Evolutionary conservation across 2,888 invertebrate genomes (phyloP), one percentile per base, ranked within the genome.

Genomic region (Callinectes sapidus): DNA sequence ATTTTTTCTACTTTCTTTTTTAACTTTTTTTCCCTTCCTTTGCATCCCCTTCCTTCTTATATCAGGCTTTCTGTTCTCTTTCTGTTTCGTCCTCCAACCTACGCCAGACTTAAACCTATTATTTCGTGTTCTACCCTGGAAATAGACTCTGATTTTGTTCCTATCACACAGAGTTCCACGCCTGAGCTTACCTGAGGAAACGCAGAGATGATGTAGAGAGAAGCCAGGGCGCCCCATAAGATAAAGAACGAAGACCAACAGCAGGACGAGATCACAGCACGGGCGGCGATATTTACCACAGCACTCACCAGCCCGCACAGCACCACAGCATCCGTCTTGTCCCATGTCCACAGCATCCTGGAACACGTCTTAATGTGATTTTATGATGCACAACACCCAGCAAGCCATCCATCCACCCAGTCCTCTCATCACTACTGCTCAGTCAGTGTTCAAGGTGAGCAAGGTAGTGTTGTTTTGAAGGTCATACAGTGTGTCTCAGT

Each of bases 311-410:
- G 13, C 18, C 87, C 87, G 42, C 87, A 87, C 2, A 1, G 5
- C 87, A 87, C 18, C 87, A 87, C 87, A 35, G 87, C 87, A 8
- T 87, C 87, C 23, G 39, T 87, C 87, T 87, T 87, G 42, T 87
- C 87, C 87, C 87, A 87, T 48, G 87, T 87, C 87, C 87, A 87
- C 48, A 39, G 35, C 87, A 87, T 87, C 18, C 61, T 61, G 61
- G 23, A 23, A 61, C 18, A 23, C 16, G 23, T 10, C 48, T 48
- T 48, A 8, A 48, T 48, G 8, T 48, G 48, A 48, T 48, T 10
- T 0, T 8, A 10, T 0, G 48, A 48, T 10, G 48, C 48, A 48
- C 48, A 48, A 48, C 42, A 42, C 42, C 42, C 42, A 42, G 42
- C 42, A 42, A 42, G 42, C 42, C 42, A 2, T 42, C 10, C 48